Percentiles rank a stretch among this genome's conserved stretches.
Evolutionary conservation across 92 coral and sea anemone genomes (phyloP).

Genomic region (Phenganax marumi): DNA sequence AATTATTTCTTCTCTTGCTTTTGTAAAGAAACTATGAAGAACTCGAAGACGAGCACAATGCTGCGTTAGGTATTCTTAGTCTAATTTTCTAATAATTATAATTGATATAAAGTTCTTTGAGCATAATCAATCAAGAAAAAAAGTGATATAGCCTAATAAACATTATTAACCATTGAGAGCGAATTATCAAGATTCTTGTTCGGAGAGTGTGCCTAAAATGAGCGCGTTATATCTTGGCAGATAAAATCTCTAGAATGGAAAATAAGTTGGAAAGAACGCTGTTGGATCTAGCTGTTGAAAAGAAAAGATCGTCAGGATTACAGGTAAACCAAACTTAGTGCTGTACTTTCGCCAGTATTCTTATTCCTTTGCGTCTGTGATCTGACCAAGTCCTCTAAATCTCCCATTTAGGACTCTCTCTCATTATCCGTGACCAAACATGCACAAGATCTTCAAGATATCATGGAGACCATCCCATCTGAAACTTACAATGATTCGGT

Average conservation of each 20-base stretch:
- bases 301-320: conserved; percentile 67
- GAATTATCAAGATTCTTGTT: background rate
- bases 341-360: background rate
- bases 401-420: conserved; percentile 71
- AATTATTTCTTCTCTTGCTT: background rate
- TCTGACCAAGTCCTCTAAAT: background rate
- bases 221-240: conserved; percentile 30
- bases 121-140: background rate
- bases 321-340: conserved; percentile 58
- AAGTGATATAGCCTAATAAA: background rate
- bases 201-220: too few species aligned
- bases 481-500: conserved; percentile 55
- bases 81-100: too few species aligned
- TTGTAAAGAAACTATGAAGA: conserved; percentile 68
- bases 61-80: conserved; percentile 46
- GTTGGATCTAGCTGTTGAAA: conserved; percentile 68
- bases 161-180: too few species aligned
- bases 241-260: conserved; percentile 71
- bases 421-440: conserved; percentile 88
- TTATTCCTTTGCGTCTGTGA: background rate
- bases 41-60: conserved; percentile 65
- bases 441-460: conserved; percentile 81
- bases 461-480: conserved; percentile 77
- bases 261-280: conserved; percentile 66
- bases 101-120: background rate